Percentiles rank a stretch among this genome's conserved stretches.
phyloP scores from a whole-genome alignment of 1,140 invertebrate genomes.

The Drosophila trapezifrons region DNA sequence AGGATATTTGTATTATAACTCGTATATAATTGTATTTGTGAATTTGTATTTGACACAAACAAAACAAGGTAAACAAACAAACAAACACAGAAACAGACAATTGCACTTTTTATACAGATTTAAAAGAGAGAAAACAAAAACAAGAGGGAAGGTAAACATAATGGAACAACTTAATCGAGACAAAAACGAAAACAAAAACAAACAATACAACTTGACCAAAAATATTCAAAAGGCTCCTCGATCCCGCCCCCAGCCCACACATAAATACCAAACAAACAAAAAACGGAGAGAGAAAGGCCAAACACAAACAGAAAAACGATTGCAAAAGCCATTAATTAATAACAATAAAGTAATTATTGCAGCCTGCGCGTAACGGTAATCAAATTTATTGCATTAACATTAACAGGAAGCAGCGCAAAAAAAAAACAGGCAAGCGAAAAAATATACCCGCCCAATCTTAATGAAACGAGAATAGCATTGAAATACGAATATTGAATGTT shows the following conservation, averaged over 20 bases:
- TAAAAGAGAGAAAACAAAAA: slow-evolving; percentile 43
- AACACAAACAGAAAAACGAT: slow-evolving; percentile 36
- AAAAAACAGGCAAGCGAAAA: slow-evolving; percentile 12
- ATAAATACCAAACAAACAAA: slow-evolving; percentile 31
- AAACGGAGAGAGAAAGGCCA: slow-evolving; percentile 7
- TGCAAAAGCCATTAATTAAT: slow-evolving; percentile 57
- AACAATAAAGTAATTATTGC: slow-evolving; percentile 54
- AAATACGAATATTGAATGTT: slow-evolving; percentile 75
- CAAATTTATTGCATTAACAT: slow-evolving; percentile 59
- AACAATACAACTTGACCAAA: slow-evolving; percentile 56
- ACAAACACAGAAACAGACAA: slow-evolving; percentile 64
- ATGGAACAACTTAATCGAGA: slow-evolving; percentile 23
- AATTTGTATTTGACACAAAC: slow-evolving; percentile 67
- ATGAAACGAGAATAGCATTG: slow-evolving; percentile 33
- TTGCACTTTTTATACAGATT: slow-evolving; percentile 77
- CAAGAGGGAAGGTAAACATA: slow-evolving; percentile 17
- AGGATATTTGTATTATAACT: slow-evolving; percentile 76
- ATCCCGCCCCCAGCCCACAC: slow-evolving; percentile 55
- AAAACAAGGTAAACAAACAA: slow-evolving; percentile 34
- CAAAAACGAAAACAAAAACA: slow-evolving; percentile 40
- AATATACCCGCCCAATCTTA: slow-evolving; percentile 21
- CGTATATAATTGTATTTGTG: slow-evolving; percentile 77
- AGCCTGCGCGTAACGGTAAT: slow-evolving; percentile 43
- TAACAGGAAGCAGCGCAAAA: slow-evolving; percentile 27
- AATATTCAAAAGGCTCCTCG: slow-evolving; percentile 51